Evolutionary conservation across 2,888 invertebrate genomes (phyloP).

Genomic region (Ornithoptera priamus): DNA sequence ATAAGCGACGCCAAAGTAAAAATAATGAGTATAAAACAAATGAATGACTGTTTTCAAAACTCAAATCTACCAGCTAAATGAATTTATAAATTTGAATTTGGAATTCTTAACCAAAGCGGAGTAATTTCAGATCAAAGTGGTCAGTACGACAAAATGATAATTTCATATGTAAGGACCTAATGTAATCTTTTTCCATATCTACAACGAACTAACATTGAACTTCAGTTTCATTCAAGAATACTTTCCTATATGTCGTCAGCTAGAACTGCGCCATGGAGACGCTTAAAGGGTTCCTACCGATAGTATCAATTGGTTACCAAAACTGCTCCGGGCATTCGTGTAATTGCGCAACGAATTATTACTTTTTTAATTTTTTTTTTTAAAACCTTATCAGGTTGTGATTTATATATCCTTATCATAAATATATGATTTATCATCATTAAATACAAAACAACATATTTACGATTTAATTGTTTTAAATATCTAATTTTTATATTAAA

Average conservation of each 20-base stretch:
- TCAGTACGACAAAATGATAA: no score
- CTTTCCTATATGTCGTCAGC: no score
- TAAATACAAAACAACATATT: slow-evolving; percentile 1
- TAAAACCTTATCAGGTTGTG: slow-evolving; percentile 10
- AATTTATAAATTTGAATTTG: no score
- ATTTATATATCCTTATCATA: not conserved
- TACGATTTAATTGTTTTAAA: slow-evolving; percentile 4
- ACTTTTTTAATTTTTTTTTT: slow-evolving; percentile 18
- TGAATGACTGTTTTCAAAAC: no score
- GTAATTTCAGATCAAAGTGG: no score
- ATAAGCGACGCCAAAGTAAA: no score
- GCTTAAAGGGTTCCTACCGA: slow-evolving; percentile 13
- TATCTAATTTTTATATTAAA: not conserved
- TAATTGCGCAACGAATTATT: slow-evolving; percentile 35
- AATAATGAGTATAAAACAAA: no score
- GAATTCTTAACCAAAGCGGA: no score
- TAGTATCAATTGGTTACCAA: slow-evolving; percentile 32
- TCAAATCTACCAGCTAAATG: no score
- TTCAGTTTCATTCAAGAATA: no score
- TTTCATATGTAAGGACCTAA: no score
- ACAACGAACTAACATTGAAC: no score
- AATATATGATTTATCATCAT: not conserved
- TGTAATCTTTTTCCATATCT: not conserved
- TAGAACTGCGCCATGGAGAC: slow-evolving; percentile 1
- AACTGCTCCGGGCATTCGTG: slow-evolving; percentile 22